Evolutionary conservation across 2,113 vertebrate genomes (phyloP).

Genomic region (Burhinus oedicnemus): DNA sequence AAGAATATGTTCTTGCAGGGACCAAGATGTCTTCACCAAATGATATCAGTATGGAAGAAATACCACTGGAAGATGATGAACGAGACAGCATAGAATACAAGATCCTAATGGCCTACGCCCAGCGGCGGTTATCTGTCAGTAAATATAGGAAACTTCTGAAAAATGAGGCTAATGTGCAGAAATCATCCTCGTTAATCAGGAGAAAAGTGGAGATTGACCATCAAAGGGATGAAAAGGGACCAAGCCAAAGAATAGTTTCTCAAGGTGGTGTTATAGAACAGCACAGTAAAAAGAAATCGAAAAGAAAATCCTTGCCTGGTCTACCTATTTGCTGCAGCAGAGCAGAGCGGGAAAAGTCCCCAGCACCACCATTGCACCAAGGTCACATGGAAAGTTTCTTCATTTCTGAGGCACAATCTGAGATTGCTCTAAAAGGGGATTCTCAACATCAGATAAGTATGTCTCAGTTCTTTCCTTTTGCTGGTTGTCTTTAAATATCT

Average conservation of each 20-base stretch:
- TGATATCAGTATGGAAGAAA: constrained; percentile 49
- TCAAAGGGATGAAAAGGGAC: neutral
- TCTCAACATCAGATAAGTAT: neutral
- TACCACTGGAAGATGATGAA: constrained; percentile 59
- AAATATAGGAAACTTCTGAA: neutral
- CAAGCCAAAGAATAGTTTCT: fast-evolving
- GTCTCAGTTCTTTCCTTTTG: neutral
- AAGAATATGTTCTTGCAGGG: constrained; percentile 42
- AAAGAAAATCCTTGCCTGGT: neutral
- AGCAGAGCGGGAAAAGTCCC: neutral
- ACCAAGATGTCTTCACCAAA: constrained; percentile 20
- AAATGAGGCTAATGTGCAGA: neutral
- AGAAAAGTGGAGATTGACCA: neutral
- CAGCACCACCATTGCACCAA: fast-evolving
- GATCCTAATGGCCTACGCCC: constrained; percentile 63
- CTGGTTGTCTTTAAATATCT: neutral
- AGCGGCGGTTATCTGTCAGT: constrained; percentile 18
- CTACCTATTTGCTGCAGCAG: neutral
- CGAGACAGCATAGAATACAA: constrained; percentile 59
- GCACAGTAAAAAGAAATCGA: neutral
- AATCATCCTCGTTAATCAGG: neutral
- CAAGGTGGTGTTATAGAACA: fast-evolving
- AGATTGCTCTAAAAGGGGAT: fast-evolving
- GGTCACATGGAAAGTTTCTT: fast-evolving
- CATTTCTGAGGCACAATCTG: fast-evolving